Evolutionary conservation across 1,140 invertebrate species (phyloP).

Genomic region (Zaprionus tsacasi): DNA sequence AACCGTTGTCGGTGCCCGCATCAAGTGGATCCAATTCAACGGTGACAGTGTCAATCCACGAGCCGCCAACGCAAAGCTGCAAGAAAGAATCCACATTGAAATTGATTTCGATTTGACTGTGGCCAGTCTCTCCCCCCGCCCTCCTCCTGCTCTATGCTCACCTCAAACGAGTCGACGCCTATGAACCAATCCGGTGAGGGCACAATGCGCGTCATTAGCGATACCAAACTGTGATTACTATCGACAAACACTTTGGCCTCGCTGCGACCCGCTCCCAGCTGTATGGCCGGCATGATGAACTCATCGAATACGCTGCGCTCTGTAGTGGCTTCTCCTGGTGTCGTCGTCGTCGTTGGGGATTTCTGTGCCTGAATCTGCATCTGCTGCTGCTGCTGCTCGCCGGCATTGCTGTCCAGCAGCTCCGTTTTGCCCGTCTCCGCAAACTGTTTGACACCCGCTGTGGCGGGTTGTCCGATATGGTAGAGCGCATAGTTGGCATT

Average conservation of each 20-base stretch:
- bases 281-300: constrained; percentile 91
- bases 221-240: constrained; percentile 95
- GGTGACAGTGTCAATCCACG: constrained; percentile 96
- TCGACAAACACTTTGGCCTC: constrained; percentile 95
- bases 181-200: constrained; percentile 99
- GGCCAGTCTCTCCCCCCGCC: neutral
- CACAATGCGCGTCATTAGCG: constrained; percentile 93
- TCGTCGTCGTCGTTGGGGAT: constrained; percentile 21
- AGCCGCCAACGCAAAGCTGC: constrained; percentile 95
- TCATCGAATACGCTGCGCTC: constrained; percentile 89
- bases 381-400: constrained; percentile 81
- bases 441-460: constrained; percentile 91
- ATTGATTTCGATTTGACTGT: constrained; percentile 25
- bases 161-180: constrained; percentile 95
- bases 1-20: constrained; percentile 98
- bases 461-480: constrained; percentile 90
- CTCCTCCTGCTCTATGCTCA: constrained; percentile 32
- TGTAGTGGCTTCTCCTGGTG: constrained; percentile 30
- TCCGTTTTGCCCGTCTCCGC: constrained; percentile 92
- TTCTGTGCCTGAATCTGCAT: constrained; percentile 62
- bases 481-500: constrained; percentile 92
- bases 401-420: constrained; percentile 87
- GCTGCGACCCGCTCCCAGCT: constrained; percentile 90
- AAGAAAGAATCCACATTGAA: constrained; percentile 11
- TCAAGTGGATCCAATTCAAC: constrained; percentile 98